Conservation (phyloP, 2,888 invertebrate genomes). For the Trisateles emortualis region DNA sequence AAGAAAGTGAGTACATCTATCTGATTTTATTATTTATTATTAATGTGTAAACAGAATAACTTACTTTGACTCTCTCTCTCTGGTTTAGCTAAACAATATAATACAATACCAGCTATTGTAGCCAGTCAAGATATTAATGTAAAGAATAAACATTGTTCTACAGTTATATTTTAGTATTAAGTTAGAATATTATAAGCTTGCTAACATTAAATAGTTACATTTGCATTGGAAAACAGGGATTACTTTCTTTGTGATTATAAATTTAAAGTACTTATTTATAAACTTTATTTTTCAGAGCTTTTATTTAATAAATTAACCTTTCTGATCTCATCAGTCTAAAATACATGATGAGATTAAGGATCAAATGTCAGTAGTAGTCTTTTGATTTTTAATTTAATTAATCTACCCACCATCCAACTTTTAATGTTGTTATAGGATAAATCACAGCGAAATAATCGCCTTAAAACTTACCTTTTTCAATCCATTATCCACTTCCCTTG, state of each 20-base stretch:
- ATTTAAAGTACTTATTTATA: too few species aligned
- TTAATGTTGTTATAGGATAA: slow-evolving; percentile 1
- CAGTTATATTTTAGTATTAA: neutral
- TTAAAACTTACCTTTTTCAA: slow-evolving; percentile 16
- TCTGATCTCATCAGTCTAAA: too few species aligned
- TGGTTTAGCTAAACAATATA: slow-evolving; percentile 20
- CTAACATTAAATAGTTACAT: neutral
- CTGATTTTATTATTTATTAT: neutral
- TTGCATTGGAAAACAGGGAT: too few species aligned
- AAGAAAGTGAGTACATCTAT: slow-evolving; percentile 96
- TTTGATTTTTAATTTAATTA: neutral
- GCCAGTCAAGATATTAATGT: neutral
- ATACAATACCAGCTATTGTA: slow-evolving; percentile 39
- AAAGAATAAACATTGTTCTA: neutral
- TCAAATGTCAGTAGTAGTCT: too few species aligned
- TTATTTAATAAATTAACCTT: too few species aligned
- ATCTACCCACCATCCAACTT: neutral
- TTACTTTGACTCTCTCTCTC: neutral
- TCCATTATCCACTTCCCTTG: slow-evolving; percentile 35
- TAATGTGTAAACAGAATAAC: neutral
- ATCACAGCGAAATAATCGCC: slow-evolving; percentile 13
- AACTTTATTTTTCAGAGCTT: too few species aligned
- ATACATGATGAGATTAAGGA: too few species aligned
- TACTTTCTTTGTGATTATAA: too few species aligned
- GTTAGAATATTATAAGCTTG: neutral